Evolutionary conservation across 2,888 invertebrate genomes (phyloP).

Genomic region (Pristionchus japonicus): DNA sequence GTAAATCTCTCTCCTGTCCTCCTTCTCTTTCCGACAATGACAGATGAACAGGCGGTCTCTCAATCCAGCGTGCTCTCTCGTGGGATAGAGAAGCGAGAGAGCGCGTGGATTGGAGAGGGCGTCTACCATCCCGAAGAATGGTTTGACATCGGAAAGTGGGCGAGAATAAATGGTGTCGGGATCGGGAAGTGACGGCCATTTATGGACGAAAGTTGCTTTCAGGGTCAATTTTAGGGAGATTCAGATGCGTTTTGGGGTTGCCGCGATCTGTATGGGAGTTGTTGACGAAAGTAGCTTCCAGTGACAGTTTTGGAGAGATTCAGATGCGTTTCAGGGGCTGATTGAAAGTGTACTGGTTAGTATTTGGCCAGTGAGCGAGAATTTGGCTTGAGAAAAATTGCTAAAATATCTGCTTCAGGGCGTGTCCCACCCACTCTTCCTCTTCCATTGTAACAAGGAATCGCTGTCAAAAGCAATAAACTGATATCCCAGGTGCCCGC

Average conservation of each 20-base stretch:
- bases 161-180: not conserved
- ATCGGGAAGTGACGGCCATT: not conserved
- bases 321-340: not conserved
- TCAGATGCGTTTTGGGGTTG: not conserved
- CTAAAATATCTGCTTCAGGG: not conserved
- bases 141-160: no score
- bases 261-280: no score
- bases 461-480: not conserved
- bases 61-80: not conserved
- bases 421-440: not conserved
- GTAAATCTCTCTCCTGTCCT: constrained; percentile 33
- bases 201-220: not conserved
- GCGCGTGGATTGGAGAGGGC: not conserved
- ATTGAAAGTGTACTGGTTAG: not conserved
- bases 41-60: not conserved
- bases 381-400: not conserved
- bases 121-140: not conserved
- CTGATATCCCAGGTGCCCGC: not conserved
- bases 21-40: no score
- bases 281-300: not conserved
- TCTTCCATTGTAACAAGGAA: not conserved
- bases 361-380: not conserved
- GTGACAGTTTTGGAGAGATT: not conserved
- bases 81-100: not conserved
- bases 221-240: not conserved